Percentiles rank a stretch among this genome's conserved stretches.
phyloP scores from a whole-genome alignment of 1,140 invertebrate species.

The Linepithema humile region DNA sequence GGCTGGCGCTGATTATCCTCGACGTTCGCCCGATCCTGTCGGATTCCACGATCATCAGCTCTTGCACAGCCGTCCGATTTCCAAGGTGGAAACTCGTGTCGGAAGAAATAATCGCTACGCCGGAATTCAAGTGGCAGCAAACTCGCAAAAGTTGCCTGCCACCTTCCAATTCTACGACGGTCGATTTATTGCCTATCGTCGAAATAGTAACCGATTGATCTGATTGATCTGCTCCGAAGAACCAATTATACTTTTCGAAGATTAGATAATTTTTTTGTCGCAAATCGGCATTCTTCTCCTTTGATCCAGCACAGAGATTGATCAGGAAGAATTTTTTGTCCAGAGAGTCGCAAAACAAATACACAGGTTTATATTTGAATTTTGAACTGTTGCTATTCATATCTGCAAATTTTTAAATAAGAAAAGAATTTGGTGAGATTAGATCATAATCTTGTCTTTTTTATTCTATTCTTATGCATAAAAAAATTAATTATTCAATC shows the following conservation, averaged over 20 bases:
- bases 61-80: conserved; percentile 69
- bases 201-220: conserved; percentile 54
- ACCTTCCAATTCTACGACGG: conserved; percentile 70
- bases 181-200: conserved; percentile 70
- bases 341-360: conserved; percentile 78
- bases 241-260: conserved; percentile 73
- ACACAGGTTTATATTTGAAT: conserved; percentile 77
- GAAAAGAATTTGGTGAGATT: not conserved
- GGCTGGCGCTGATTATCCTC: conserved; percentile 54
- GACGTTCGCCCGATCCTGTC: conserved; percentile 29
- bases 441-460: not conserved
- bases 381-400: conserved; percentile 29
- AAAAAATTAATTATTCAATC: not conserved
- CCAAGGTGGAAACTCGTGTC: conserved; percentile 75
- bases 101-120: conserved; percentile 71
- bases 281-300: not conserved
- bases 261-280: conserved; percentile 46
- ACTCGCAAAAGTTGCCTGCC: conserved; percentile 75
- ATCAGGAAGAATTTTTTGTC: conserved; percentile 76
- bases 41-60: conserved; percentile 73
- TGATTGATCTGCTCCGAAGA: conserved; percentile 45
- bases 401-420: conserved; percentile 26
- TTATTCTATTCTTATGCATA: not conserved
- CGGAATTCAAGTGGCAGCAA: conserved; percentile 71
- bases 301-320: conserved; percentile 57